Evolutionary conservation across 37 sponge, comb jelly and placozoan species (phyloP), one percentile per base, ranked within the genome.

Genomic region (Mnemiopsis leidyi): DNA sequence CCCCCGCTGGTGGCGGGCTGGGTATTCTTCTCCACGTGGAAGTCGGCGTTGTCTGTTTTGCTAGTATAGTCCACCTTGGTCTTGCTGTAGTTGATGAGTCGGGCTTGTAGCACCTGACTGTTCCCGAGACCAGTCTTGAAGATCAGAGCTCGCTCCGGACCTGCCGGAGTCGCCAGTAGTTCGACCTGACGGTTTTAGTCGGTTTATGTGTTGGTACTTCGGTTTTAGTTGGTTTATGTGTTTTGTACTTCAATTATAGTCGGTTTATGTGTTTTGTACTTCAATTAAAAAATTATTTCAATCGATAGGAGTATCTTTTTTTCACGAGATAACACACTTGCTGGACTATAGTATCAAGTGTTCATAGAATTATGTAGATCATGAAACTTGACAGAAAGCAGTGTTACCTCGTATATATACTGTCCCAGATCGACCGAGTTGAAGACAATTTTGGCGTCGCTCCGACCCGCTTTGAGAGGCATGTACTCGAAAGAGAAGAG

Each of bases 391-490:
- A n/a, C n/a, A n/a, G n/a, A n/a, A n/a, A n/a, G n/a, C n/a, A n/a
- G n/a, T n/a, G n/a, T n/a, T 32, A 99, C 93, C 95, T 97, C 97
- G 83, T 99, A 99, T 38, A 96, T 97, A 77, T 97, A 99, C 29
- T 93, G 82, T 0, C 99, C 99, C 79, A 97, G 82, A 36, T 99
- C 99, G 61, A 77, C 67, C 67, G 95, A 94, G 69, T 68, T 95
- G 18, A 99, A 93, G 24, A 93, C 93, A 16, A 99, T 93, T 92
- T 94, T 95, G 25, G 95, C 97, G 0, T 69, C 69, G 2, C 94
- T 93, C 69, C 96, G 96, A 0, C 97, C 99, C 32, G 94, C 94
- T 68, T 96, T 97, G 68, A 97, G 96, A 0, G 99, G 99, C 28
- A 99, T 94, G 94, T 94, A 99, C 94, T 97, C 97, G 94, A 99